Conservation (phyloP, 2,888 invertebrate species). For the Erannis defoliaria region DNA sequence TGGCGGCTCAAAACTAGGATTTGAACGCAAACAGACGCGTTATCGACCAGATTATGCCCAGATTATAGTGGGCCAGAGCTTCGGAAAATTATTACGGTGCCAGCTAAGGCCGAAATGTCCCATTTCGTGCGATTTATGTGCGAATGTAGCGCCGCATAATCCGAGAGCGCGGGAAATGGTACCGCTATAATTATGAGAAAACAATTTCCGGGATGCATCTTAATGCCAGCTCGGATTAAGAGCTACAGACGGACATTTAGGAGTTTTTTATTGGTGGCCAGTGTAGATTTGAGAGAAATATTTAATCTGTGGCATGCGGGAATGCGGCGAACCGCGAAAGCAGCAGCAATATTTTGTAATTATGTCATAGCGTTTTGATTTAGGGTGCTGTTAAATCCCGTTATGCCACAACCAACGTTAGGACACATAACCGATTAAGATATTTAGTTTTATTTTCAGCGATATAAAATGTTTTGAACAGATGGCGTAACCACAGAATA, state of each 20-base stretch:
- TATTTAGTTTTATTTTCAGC: conserved; percentile 11
- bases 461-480: not conserved
- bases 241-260: conserved; percentile 59
- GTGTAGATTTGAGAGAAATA: conserved; percentile 43
- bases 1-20: conserved; percentile 72
- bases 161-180: conserved; percentile 68
- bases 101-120: conserved; percentile 82
- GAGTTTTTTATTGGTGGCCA: conserved; percentile 54
- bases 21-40: conserved; percentile 81
- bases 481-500: not conserved
- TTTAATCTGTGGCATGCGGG: conserved; percentile 45
- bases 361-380: conserved; percentile 41
- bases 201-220: conserved; percentile 84
- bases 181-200: conserved; percentile 84
- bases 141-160: conserved; percentile 81
- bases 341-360: conserved; percentile 30
- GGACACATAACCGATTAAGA: conserved; percentile 12
- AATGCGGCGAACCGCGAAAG: conserved; percentile 34
- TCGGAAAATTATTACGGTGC: conserved; percentile 82
- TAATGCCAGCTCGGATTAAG: conserved; percentile 77
- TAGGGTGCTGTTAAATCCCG: conserved; percentile 25
- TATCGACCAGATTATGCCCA: conserved; percentile 85
- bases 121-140: conserved; percentile 84
- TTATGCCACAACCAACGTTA: conserved; percentile 1
- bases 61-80: conserved; percentile 82